Base-by-base conservation (phyloP, 1,140 invertebrate species). In the roundworm (Caenorhabditis elegans) region DNA sequence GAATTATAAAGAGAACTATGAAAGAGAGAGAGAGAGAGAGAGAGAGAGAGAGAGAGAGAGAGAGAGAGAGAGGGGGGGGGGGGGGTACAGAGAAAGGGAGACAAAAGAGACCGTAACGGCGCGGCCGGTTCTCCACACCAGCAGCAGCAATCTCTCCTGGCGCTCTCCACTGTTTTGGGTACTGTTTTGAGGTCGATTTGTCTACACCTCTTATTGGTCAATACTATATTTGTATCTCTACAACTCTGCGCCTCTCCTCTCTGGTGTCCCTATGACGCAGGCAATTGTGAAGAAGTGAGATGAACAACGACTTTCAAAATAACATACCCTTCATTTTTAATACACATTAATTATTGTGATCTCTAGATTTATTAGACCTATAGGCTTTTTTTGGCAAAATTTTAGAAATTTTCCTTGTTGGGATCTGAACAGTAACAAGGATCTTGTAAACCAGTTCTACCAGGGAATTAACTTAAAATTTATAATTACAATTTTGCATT, bases 31-130 rank as follows among this genome's bases (percentile, higher is more conserved):
- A 70, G 31, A n/a, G 5, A 70, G 34, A 78, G 46, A 51, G 53
- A 43, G 47, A 47, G 78, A 80, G 22, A 80, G 78, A 65, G 47
- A 78, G 76, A 49, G 43, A 78, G 46, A 78, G 76, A 76, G 34
- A 76, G 13, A 43, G 36, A 49, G 47, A 49, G 47, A 49, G 47
- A 49, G 8, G 49, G 47, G n/a, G 76, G 24, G 24, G 49, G 76
- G n/a, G 76, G 24, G 43, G 26, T n/a, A 48, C 2, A 48, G 24
- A 47, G 24, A 28, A 15, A 48, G 39, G 26, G 24, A 47, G 24
- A 78, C 19, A 43, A 70, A 43, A 70, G 60, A 76, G 70, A 76
- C 53, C 26, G 26, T 34, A 60, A 28, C n/a, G 28, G 53, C 13
- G 53, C 19, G 28, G 53, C 19, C 26, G 26, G 47, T 49, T 49